phyloP scores from a whole-genome alignment of 2,888 invertebrate genomes.

The Drosophila subquinaria region DNA sequence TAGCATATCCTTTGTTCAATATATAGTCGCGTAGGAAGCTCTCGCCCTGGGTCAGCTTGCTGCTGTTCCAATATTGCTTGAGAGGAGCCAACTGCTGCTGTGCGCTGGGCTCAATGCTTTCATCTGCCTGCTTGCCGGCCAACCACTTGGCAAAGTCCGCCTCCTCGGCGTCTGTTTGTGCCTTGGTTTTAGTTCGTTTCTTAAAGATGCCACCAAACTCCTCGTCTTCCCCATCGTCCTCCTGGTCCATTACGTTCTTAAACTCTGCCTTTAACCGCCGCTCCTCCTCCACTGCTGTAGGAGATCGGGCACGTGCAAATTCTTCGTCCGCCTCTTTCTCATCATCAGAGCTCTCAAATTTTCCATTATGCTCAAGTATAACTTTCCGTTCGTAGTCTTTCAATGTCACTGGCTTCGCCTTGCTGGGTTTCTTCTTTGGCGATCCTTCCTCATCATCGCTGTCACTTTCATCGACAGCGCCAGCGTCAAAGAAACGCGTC shows the following conservation, averaged over 20 bases:
- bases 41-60: constrained; percentile 93
- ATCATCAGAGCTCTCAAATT: constrained; percentile 84
- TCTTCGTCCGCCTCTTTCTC: constrained; percentile 60
- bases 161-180: constrained; percentile 86
- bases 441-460: constrained; percentile 26
- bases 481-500: constrained; percentile 89
- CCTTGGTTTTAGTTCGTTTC: constrained; percentile 87
- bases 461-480: constrained; percentile 26
- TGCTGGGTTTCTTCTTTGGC: constrained; percentile 71
- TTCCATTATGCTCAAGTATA: constrained; percentile 89
- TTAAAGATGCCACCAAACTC: constrained; percentile 87
- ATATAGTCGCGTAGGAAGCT: constrained; percentile 97
- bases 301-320: constrained; percentile 79
- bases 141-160: constrained; percentile 92
- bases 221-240: constrained; percentile 86
- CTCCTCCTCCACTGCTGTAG: constrained; percentile 90
- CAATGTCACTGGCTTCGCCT: constrained; percentile 88
- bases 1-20: constrained; percentile 91
- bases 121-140: constrained; percentile 89
- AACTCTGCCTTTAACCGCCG: constrained; percentile 89
- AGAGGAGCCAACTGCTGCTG: constrained; percentile 90
- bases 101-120: constrained; percentile 87
- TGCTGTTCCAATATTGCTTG: constrained; percentile 94
- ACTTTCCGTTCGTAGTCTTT: constrained; percentile 93
- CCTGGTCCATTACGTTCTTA: constrained; percentile 86